A percentile compares a stretch with the other conserved stretches of the same genome.
Evolutionary conservation across 2,888 invertebrate genomes (phyloP).

Genomic region (Spisula solida): DNA sequence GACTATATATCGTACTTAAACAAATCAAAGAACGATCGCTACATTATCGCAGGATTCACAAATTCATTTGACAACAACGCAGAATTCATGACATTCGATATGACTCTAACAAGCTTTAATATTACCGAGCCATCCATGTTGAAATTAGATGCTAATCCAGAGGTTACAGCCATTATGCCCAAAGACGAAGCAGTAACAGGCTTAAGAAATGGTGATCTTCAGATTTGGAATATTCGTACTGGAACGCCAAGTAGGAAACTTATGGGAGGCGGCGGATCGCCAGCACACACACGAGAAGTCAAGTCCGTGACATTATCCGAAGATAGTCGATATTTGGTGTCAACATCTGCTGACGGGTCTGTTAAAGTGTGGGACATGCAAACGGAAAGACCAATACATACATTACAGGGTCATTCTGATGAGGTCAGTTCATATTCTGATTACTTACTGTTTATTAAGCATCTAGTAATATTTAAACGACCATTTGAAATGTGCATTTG

Average conservation of each 20-base stretch:
- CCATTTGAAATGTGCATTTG: too few species aligned
- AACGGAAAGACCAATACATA: slow-evolving; percentile 84
- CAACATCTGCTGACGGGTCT: slow-evolving; percentile 86
- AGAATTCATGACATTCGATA: slow-evolving; percentile 87
- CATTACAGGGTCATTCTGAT: slow-evolving; percentile 86
- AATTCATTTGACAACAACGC: slow-evolving; percentile 86
- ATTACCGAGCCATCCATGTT: slow-evolving; percentile 85
- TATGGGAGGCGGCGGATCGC: slow-evolving; percentile 78
- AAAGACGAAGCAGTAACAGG: slow-evolving; percentile 87
- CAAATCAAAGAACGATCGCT: slow-evolving; percentile 85
- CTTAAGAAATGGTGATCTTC: slow-evolving; percentile 86
- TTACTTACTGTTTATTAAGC: too few species aligned
- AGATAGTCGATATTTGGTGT: slow-evolving; percentile 86
- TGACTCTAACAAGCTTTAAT: slow-evolving; percentile 83
- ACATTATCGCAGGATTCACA: slow-evolving; percentile 87
- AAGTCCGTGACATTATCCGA: slow-evolving; percentile 85
- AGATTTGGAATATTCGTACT: slow-evolving; percentile 87
- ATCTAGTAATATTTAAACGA: too few species aligned
- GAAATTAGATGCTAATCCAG: slow-evolving; percentile 86
- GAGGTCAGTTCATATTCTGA: slow-evolving; percentile 80
- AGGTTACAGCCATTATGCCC: slow-evolving; percentile 86
- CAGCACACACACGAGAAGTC: slow-evolving; percentile 86
- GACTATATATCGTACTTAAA: slow-evolving; percentile 86
- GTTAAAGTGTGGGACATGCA: slow-evolving; percentile 87
- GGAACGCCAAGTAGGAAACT: slow-evolving; percentile 85